Percentiles rank a stretch among this genome's conserved stretches.
phyloP scores from a whole-genome alignment of 2,113 vertebrate genomes.

The Callocephalon fimbriatum region DNA sequence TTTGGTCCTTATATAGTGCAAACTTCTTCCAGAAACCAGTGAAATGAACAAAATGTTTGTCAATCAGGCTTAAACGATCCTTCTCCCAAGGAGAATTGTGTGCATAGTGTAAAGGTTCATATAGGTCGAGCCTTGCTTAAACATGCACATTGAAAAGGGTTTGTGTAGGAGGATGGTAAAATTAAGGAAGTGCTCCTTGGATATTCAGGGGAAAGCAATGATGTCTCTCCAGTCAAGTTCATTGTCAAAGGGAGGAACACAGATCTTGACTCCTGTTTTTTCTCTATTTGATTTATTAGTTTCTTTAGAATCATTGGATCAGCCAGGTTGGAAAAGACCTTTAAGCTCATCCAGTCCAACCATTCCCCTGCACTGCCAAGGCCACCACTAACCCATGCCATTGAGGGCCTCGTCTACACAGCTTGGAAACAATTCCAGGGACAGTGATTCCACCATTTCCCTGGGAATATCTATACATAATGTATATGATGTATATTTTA shows the following conservation, averaged over 20 bases:
- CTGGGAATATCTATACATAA: neutral
- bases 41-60: neutral
- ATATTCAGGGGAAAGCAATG: neutral
- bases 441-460: neutral
- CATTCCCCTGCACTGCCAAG: neutral
- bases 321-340: neutral
- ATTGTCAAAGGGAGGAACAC: neutral
- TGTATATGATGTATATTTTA: neutral
- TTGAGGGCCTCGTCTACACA: neutral
- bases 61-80: neutral
- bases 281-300: neutral
- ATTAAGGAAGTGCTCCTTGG: neutral
- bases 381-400: neutral
- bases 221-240: neutral
- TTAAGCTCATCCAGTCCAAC: neutral
- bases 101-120: neutral
- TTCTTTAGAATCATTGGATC: neutral
- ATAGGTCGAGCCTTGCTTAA: neutral
- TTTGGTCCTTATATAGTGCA: neutral
- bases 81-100: neutral
- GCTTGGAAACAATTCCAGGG: neutral
- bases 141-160: neutral
- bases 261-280: neutral
- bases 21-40: neutral
- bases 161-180: neutral